Evolutionary conservation across 2,113 vertebrate genomes (phyloP).

Genomic region (Carollia perspicillata): DNA sequence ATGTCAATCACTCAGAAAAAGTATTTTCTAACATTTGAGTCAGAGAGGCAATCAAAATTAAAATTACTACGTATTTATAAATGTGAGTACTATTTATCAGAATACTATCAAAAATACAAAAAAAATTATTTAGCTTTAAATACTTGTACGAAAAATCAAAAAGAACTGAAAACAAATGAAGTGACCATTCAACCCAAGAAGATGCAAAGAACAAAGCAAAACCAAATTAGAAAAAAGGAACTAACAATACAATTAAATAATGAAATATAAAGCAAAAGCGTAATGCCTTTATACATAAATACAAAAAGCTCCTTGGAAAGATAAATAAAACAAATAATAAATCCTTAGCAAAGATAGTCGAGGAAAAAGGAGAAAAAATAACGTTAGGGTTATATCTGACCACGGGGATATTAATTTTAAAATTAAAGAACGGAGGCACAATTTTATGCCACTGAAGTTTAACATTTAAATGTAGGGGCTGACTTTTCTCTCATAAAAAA

Average conservation of each 20-base stretch:
- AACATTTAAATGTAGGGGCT: neutral
- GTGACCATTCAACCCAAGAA: neutral
- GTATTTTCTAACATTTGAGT: neutral
- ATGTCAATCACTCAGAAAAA: neutral
- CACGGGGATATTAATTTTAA: neutral
- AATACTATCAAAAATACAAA: neutral
- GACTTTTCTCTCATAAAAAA: constrained; percentile 12
- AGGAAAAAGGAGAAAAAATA: neutral
- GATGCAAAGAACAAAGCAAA: neutral
- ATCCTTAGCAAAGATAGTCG: neutral
- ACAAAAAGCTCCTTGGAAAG: neutral
- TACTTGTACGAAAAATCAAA: neutral
- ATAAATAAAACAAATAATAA: neutral
- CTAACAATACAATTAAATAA: neutral
- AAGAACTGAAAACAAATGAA: neutral
- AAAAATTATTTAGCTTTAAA: neutral
- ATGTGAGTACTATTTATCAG: neutral
- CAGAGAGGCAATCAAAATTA: neutral
- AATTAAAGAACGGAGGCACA: neutral
- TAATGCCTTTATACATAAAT: neutral
- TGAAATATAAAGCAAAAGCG: neutral
- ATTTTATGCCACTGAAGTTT: neutral
- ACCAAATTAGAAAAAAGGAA: neutral
- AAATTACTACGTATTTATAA: neutral
- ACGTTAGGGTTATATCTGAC: neutral